These are phyloP conservation scores for Cheilosia pagana DNA, from an alignment of 2,888 invertebrate species.

Conservation along the genomic window DNA sequence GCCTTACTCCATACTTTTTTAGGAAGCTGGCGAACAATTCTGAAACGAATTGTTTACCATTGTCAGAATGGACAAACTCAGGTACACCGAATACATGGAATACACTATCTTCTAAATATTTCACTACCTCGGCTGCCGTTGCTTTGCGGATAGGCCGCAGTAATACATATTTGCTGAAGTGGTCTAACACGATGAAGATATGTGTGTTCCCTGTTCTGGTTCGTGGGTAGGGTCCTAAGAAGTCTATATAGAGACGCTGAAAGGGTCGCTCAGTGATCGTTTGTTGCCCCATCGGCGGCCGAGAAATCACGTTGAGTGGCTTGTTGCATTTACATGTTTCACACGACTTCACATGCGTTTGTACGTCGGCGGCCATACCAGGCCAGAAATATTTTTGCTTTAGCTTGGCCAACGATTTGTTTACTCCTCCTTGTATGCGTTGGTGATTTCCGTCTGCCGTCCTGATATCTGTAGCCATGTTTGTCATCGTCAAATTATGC, in stretches of 20 bases:
- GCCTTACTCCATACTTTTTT: background rate
- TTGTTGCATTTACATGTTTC: no score
- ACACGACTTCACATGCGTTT: no score
- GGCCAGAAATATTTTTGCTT: no score
- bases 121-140: background rate
- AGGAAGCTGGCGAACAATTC: background rate
- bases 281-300: no score
- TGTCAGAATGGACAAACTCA: background rate
- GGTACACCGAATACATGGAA: background rate
- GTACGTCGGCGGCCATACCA: no score
- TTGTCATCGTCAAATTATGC: background rate
- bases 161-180: background rate
- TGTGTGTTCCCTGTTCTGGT: background rate
- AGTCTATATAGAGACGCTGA: no score
- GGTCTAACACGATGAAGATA: background rate
- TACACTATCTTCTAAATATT: background rate
- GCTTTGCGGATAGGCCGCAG: background rate
- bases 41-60: conserved; percentile 3
- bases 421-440: background rate
- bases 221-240: background rate
- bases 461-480: background rate
- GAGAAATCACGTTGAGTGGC: no score
- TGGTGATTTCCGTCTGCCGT: background rate
- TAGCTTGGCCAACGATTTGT: no score
- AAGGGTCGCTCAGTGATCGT: no score